Percentiles rank a stretch among this genome's conserved stretches.
Evolutionary conservation across 2,797 vertebrate genomes (phyloP).

Genomic region (Karalla daura): DNA sequence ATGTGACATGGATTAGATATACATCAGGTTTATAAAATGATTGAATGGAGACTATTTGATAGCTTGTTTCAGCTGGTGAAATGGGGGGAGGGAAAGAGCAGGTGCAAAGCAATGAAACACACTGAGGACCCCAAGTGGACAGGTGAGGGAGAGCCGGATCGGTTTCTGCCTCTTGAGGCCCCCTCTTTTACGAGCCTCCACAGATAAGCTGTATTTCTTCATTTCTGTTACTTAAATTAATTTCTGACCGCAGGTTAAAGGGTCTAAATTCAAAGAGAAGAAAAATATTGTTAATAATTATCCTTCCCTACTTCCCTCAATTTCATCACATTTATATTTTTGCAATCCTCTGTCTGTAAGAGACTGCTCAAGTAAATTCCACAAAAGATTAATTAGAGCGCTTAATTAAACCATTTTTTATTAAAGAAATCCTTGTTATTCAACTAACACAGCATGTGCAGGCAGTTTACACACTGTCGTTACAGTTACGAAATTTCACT

Average conservation of each 20-base stretch:
- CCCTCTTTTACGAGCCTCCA: neutral
- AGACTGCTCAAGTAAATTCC: neutral
- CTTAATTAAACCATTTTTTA: constrained; percentile 1
- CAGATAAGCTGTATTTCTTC: constrained; percentile 6
- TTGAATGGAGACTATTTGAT: neutral
- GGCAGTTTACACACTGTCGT: neutral
- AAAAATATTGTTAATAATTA: constrained; percentile 6
- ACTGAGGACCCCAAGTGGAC: constrained; percentile 14
- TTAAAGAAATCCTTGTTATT: neutral
- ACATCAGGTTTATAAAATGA: no score
- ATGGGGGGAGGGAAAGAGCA: neutral
- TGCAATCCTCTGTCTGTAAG: neutral
- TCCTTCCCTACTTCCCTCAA: neutral
- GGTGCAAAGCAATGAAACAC: neutral
- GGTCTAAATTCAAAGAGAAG: constrained; percentile 11
- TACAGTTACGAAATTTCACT: neutral
- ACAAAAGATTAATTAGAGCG: neutral
- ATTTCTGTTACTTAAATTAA: constrained; percentile 6
- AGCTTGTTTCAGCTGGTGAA: neutral
- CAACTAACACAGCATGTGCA: neutral
- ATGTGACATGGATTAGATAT: no score
- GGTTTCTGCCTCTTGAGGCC: constrained; percentile 15
- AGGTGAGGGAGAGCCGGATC: constrained; percentile 8
- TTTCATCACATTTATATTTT: neutral
- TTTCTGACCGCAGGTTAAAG: constrained; percentile 10